phyloP scores from a whole-genome alignment of 2,888 invertebrate species.

The Chloromyia formosa region DNA sequence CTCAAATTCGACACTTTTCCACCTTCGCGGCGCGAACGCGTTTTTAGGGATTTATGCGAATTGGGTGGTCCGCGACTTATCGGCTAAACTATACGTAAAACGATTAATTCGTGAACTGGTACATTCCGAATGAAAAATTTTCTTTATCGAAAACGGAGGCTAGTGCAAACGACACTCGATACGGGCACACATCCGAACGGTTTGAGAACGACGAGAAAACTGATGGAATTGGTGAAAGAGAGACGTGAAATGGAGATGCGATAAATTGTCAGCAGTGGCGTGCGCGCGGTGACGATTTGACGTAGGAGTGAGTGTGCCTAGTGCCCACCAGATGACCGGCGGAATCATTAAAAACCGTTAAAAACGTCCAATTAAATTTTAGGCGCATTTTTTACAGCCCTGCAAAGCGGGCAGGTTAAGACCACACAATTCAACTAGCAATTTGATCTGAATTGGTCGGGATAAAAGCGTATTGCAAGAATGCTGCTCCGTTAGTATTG shows the following conservation, averaged over 20 bases:
- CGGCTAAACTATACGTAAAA: not conserved
- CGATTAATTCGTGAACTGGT: conserved; percentile 6
- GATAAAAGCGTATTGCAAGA: no score
- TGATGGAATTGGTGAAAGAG: conserved; percentile 30
- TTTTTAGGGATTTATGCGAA: not conserved
- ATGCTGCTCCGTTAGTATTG: no score
- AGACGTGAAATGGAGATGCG: conserved; percentile 7
- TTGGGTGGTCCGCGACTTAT: not conserved
- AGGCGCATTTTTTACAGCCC: no score
- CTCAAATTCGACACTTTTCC: not conserved
- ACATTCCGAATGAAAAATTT: conserved; percentile 27
- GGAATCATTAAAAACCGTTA: no score
- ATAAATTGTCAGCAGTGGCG: conserved; percentile 19
- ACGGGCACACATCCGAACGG: conserved; percentile 28
- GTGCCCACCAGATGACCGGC: not conserved
- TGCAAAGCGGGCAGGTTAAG: no score
- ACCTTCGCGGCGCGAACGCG: not conserved
- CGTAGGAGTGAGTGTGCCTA: not conserved
- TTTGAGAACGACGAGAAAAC: conserved; percentile 35
- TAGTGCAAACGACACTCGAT: not conserved
- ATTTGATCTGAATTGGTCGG: no score
- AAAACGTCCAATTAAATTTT: no score
- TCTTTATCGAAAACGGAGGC: conserved; percentile 22
- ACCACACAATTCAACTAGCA: no score
- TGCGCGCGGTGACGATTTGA: conserved; percentile 17